Conservation (phyloP, 2,888 invertebrate species). For the Alentia gelatinosa region DNA sequence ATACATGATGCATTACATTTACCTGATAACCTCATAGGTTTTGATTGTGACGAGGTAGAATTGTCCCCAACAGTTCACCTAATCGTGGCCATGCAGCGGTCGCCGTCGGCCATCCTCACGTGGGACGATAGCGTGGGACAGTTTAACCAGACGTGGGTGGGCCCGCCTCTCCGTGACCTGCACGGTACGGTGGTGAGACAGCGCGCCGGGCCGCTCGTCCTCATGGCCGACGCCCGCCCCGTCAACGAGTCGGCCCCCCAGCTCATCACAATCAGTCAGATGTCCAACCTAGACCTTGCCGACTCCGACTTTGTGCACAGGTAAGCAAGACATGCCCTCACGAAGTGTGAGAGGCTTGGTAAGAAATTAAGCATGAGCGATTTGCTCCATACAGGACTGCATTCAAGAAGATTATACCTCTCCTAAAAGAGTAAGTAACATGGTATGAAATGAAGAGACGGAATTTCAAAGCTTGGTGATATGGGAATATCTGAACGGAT, state of each 20-base stretch:
- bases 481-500: too few relatives aligned
- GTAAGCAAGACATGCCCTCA: too few relatives aligned
- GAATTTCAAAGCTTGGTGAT: too few relatives aligned
- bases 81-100: slow-evolving; percentile 70
- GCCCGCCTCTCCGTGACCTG: slow-evolving; percentile 67
- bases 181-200: slow-evolving; percentile 71
- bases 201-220: slow-evolving; percentile 65
- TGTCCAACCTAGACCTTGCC: slow-evolving; percentile 66
- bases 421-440: too few relatives aligned
- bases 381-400: too few relatives aligned
- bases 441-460: too few relatives aligned
- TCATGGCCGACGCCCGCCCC: slow-evolving; percentile 46
- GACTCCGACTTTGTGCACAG: slow-evolving; percentile 76
- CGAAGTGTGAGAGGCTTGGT: too few relatives aligned
- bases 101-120: slow-evolving; percentile 71
- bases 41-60: too few relatives aligned
- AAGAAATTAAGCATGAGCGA: too few relatives aligned
- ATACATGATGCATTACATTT: too few relatives aligned
- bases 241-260: slow-evolving; percentile 53
- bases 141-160: slow-evolving; percentile 72
- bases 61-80: slow-evolving; percentile 70
- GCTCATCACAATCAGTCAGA: slow-evolving; percentile 64
- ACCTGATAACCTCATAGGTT: too few relatives aligned
- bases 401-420: too few relatives aligned
- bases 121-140: slow-evolving; percentile 71